A percentile compares a stretch with the other conserved stretches of the same genome.
Conservation (phyloP, 2,113 vertebrate species). For the Mesembrinibis cayennensis region DNA sequence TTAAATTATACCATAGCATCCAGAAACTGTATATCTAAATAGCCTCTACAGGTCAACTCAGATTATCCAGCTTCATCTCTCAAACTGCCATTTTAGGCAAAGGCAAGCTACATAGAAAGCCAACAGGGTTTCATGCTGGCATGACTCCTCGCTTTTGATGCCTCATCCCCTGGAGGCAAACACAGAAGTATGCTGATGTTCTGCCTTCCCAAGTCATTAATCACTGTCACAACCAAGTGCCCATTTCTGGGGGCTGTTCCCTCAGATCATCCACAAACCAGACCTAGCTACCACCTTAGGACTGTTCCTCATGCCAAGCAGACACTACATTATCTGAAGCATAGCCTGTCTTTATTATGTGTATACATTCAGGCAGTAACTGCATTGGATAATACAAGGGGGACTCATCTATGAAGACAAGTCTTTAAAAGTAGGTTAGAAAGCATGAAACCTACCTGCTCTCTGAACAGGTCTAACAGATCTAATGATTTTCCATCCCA, state of each 20-base stretch:
- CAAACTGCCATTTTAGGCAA: background rate
- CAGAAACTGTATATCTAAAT: background rate
- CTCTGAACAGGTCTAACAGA: background rate
- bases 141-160: background rate
- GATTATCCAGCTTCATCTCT: background rate
- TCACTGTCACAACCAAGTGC: background rate
- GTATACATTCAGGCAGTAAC: background rate
- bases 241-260: background rate
- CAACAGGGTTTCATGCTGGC: background rate
- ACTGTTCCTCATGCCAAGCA: rapidly evolving
- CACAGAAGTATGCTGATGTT: background rate
- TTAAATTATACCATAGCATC: background rate
- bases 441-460: background rate
- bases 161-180: background rate
- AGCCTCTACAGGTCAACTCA: background rate
- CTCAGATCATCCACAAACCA: background rate
- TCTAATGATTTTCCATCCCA: background rate
- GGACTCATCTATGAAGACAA: background rate
- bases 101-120: background rate
- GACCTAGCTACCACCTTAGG: background rate
- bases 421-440: background rate
- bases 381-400: background rate
- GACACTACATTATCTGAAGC: background rate
- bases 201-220: background rate
- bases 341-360: background rate